These are phyloP conservation scores for Hycleus phaleratus DNA, from an alignment of 1,140 invertebrate species.

Conservation along the genomic window DNA sequence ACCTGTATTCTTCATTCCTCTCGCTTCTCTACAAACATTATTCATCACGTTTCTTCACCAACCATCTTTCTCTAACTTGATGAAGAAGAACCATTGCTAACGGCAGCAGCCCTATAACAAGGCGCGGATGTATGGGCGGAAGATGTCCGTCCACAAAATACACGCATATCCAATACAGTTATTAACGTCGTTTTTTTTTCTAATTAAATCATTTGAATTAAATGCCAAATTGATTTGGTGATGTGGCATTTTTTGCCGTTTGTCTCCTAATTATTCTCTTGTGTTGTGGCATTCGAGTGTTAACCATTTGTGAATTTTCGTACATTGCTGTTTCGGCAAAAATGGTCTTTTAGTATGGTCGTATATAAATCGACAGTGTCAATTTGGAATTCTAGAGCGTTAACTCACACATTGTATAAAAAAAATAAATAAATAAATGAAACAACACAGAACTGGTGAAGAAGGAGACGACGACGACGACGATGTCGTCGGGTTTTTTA, in stretches of 20 bases:
- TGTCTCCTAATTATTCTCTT: no score
- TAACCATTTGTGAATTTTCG: no score
- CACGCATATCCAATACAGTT: conserved; percentile 1
- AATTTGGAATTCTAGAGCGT: conserved; percentile 34
- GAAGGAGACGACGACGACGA: background rate
- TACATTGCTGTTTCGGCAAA: conserved; percentile 1
- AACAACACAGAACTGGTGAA: no score
- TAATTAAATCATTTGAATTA: no score
- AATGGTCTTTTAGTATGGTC: conserved; percentile 8
- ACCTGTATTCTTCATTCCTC: conserved; percentile 6
- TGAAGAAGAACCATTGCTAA: background rate
- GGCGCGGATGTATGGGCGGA: conserved; percentile 30
- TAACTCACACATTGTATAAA: conserved; percentile 28
- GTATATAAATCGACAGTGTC: conserved; percentile 32
- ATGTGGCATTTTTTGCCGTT: no score
- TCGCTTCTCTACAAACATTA: background rate
- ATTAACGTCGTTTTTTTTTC: background rate
- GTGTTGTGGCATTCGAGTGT: no score
- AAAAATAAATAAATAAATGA: conserved; percentile 3
- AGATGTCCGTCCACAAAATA: conserved; percentile 12
- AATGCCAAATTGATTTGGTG: no score
- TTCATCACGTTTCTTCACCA: conserved; percentile 6
- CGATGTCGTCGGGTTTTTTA: conserved; percentile 24
- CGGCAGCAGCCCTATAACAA: conserved; percentile 23
- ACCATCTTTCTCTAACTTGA: background rate